Conservation (phyloP, 2,888 invertebrate genomes). For the Boloria euphrosyne region DNA sequence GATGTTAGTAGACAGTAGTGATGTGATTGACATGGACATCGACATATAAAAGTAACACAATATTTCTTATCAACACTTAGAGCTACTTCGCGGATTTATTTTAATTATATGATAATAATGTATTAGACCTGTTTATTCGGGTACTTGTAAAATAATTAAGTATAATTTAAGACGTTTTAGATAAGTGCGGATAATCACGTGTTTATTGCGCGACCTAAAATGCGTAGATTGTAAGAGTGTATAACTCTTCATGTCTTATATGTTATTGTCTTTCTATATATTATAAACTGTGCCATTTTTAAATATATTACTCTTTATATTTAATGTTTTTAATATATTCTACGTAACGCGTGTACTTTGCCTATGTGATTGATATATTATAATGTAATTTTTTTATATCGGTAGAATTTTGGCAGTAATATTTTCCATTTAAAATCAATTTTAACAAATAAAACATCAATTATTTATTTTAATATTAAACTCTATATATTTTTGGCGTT, state of each 20-base stretch:
- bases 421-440: too few relatives aligned
- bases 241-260: not conserved
- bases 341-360: slow-evolving; percentile 7
- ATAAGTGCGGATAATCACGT: not conserved
- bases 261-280: slow-evolving; percentile 3
- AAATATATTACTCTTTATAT: not conserved
- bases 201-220: not conserved
- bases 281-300: slow-evolving; percentile 12
- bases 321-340: not conserved
- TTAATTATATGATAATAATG: not conserved
- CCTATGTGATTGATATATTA: slow-evolving; percentile 1
- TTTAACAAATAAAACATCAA: too few relatives aligned
- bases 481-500: too few relatives aligned
- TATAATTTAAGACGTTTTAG: not conserved
- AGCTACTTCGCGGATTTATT: too few relatives aligned
- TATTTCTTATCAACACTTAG: too few relatives aligned
- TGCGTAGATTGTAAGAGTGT: not conserved
- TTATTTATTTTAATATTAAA: too few relatives aligned
- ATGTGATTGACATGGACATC: too few relatives aligned
- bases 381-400: not conserved
- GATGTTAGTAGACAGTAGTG: too few relatives aligned
- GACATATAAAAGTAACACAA: too few relatives aligned
- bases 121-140: not conserved
- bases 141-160: not conserved
- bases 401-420: too few relatives aligned